These are phyloP conservation scores for Laothoe populi DNA, from an alignment of 2,888 invertebrate species.

Conservation along the genomic window DNA sequence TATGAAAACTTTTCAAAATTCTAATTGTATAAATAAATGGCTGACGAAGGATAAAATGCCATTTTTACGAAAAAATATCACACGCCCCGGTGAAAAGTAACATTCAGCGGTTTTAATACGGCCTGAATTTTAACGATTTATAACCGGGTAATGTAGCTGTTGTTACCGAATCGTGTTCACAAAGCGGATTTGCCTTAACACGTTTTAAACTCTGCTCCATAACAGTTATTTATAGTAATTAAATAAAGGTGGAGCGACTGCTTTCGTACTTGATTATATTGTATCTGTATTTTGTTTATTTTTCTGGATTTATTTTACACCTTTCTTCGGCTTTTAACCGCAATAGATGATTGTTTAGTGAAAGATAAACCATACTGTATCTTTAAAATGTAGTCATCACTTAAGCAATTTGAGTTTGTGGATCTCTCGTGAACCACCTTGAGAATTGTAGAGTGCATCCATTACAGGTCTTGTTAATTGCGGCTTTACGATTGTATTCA, in stretches of 20 bases:
- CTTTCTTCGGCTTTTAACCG: background rate
- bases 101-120: slow-evolving; percentile 16
- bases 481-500: too few relatives aligned
- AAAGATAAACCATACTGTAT: too few relatives aligned
- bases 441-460: too few relatives aligned
- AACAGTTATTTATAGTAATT: slow-evolving; percentile 11
- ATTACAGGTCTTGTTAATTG: too few relatives aligned
- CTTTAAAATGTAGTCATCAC: too few relatives aligned
- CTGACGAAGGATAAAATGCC: background rate
- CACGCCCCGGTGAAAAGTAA: background rate
- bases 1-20: background rate
- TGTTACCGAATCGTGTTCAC: slow-evolving; percentile 18
- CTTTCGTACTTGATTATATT: background rate
- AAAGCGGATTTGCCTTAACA: slow-evolving; percentile 16
- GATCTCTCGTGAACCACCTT: too few relatives aligned
- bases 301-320: too few relatives aligned
- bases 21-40: background rate
- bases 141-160: slow-evolving; percentile 8
- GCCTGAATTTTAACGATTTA: slow-evolving; percentile 15
- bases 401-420: too few relatives aligned
- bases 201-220: background rate
- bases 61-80: background rate
- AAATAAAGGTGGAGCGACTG: slow-evolving; percentile 3
- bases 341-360: too few relatives aligned
- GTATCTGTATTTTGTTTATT: background rate